These are phyloP conservation scores for Chironomus striatipennis DNA, from an alignment of 1,140 invertebrate species.

Conservation along the genomic window DNA sequence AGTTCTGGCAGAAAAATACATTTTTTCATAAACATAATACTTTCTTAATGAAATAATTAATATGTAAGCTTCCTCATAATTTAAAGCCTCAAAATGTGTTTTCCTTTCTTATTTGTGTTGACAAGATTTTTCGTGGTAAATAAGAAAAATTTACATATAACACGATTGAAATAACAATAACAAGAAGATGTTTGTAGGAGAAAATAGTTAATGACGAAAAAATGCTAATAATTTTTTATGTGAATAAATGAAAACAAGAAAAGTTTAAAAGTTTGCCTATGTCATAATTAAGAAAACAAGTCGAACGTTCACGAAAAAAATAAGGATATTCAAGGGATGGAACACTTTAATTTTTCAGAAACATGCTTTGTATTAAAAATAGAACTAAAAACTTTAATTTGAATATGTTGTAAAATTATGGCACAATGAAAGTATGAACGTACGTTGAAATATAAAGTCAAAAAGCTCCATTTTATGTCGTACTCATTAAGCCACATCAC, in stretches of 20 bases:
- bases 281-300: neutral
- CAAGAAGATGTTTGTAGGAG: neutral
- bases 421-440: too few relatives aligned
- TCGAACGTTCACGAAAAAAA: too few relatives aligned
- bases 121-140: neutral
- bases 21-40: too few relatives aligned
- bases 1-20: too few relatives aligned
- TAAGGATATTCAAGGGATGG: neutral
- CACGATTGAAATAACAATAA: neutral
- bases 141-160: neutral
- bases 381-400: too few relatives aligned
- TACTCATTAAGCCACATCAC: slow-evolving; percentile 12
- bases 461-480: neutral
- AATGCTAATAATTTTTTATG: slow-evolving; percentile 6
- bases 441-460: neutral
- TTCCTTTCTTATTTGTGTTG: slow-evolving; percentile 13
- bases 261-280: neutral
- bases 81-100: neutral
- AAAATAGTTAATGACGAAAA: slow-evolving; percentile 19
- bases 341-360: too few relatives aligned
- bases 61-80: neutral
- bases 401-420: too few relatives aligned
- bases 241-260: neutral
- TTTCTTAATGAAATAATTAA: slow-evolving; percentile 1
- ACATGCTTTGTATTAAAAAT: too few relatives aligned